phyloP scores from a whole-genome alignment of 1,140 invertebrate genomes.

The Zaprionus gabonicus region DNA sequence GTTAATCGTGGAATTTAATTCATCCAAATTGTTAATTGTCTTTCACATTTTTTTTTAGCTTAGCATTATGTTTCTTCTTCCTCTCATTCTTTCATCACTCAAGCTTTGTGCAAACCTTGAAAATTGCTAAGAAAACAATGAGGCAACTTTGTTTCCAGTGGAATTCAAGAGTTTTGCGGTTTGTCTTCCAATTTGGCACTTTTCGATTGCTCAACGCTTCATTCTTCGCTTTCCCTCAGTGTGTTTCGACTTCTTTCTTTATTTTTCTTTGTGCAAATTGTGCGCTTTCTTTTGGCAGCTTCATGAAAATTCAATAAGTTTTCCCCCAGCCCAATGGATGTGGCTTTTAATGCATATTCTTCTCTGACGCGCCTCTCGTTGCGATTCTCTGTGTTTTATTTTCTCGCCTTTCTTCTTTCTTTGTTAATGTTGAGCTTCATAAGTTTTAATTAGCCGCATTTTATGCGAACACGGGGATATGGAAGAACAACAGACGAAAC shows the following conservation, averaged over 20 bases:
- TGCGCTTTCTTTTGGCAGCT: slow-evolving; percentile 35
- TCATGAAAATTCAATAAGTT: slow-evolving; percentile 79
- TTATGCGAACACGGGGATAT: slow-evolving; percentile 51
- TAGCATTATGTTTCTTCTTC: neutral
- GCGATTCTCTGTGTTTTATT: slow-evolving; percentile 32
- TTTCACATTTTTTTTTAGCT: neutral
- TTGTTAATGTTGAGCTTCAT: slow-evolving; percentile 45
- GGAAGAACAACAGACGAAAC: slow-evolving; percentile 19
- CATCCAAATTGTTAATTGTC: neutral
- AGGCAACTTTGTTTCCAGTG: slow-evolving; percentile 24
- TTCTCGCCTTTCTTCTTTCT: slow-evolving; percentile 18
- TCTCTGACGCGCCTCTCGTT: slow-evolving; percentile 17
- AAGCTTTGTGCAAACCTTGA: slow-evolving; percentile 1
- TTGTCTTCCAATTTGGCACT: slow-evolving; percentile 5
- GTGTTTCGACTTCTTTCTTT: neutral
- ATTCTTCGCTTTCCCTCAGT: neutral
- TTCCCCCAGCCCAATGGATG: slow-evolving; percentile 58
- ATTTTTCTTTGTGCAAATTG: slow-evolving; percentile 1
- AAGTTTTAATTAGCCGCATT: slow-evolving; percentile 81
- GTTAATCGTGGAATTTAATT: neutral
- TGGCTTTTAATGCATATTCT: slow-evolving; percentile 41
- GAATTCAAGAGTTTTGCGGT: slow-evolving; percentile 18
- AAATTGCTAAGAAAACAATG: slow-evolving; percentile 24
- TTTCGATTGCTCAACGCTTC: slow-evolving; percentile 12
- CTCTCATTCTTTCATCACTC: neutral